Evolutionary conservation across 2,797 vertebrate species (phyloP).

Genomic region (Echeneis naucrates): DNA sequence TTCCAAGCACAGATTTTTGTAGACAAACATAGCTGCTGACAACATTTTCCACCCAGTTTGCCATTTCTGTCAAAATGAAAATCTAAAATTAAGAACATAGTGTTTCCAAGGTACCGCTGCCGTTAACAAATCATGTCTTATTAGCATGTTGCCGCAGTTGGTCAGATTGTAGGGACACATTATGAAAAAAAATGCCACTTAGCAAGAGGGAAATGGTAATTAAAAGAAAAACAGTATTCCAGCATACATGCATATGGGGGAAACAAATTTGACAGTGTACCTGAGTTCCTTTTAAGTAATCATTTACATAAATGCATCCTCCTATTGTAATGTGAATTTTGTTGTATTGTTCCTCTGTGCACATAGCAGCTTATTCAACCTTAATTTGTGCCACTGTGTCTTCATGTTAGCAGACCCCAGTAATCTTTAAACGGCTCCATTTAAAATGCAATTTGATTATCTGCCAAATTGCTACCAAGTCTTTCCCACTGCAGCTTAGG

Average conservation of each 20-base stretch:
- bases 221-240: conserved; percentile 79
- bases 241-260: conserved; percentile 65
- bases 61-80: conserved; percentile 78
- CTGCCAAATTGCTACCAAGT: conserved; percentile 90
- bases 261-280: conserved; percentile 73
- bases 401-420: conserved; percentile 84
- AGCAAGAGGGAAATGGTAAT: conserved; percentile 74
- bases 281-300: conserved; percentile 81
- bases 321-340: conserved; percentile 77
- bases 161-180: conserved; percentile 76
- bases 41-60: conserved; percentile 81
- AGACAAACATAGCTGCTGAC: conserved; percentile 85
- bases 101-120: conserved; percentile 76
- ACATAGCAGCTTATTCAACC: conserved; percentile 79
- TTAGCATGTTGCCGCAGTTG: conserved; percentile 76
- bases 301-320: conserved; percentile 79
- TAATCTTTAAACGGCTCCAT: conserved; percentile 89
- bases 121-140: conserved; percentile 80
- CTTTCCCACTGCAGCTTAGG: conserved; percentile 83
- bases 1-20: conserved; percentile 76
- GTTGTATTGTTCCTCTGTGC: conserved; percentile 78
- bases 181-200: conserved; percentile 71
- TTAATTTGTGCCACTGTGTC: conserved; percentile 85
- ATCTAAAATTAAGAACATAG: conserved; percentile 79
- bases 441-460: conserved; percentile 93